Evolutionary conservation across 2,888 invertebrate genomes (phyloP).

Genomic region (Diadegma fenestrale): DNA sequence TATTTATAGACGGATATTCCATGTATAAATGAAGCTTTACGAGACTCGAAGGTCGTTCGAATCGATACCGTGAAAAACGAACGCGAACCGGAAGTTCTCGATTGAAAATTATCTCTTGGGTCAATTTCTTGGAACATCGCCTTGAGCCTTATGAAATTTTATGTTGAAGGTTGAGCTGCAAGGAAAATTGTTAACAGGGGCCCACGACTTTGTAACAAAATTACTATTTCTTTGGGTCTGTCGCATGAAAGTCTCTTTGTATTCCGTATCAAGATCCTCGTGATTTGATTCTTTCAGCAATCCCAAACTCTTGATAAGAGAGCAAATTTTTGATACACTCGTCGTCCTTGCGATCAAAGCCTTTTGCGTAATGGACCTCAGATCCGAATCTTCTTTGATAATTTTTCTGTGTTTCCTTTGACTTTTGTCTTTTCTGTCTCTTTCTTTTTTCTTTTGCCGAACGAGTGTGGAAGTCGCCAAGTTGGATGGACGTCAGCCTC

Average conservation of each 20-base stretch:
- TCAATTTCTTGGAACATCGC: slow-evolving; percentile 34
- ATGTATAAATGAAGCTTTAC: background rate
- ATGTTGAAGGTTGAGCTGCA: background rate
- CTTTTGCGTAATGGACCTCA: too few relatives aligned
- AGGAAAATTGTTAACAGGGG: background rate
- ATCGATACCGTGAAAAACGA: slow-evolving; percentile 44
- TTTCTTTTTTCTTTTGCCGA: slow-evolving; percentile 12
- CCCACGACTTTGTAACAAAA: background rate
- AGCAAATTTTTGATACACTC: background rate
- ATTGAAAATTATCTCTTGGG: slow-evolving; percentile 55
- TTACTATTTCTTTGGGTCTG: background rate
- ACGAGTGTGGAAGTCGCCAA: slow-evolving; percentile 62
- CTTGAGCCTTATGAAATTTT: background rate
- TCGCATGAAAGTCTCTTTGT: background rate
- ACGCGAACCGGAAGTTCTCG: slow-evolving; percentile 55
- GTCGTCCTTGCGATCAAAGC: slow-evolving; percentile 52
- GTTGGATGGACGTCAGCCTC: slow-evolving; percentile 53
- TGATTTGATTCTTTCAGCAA: background rate
- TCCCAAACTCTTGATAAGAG: background rate
- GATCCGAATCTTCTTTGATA: slow-evolving; percentile 34
- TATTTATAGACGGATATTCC: background rate
- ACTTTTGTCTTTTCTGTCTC: background rate
- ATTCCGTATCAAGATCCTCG: background rate
- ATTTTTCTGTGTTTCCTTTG: background rate
- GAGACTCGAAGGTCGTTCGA: slow-evolving; percentile 53